These are phyloP conservation scores for Hemiprocne comata DNA, from an alignment of 2,113 vertebrate species.

Conservation along the genomic window DNA sequence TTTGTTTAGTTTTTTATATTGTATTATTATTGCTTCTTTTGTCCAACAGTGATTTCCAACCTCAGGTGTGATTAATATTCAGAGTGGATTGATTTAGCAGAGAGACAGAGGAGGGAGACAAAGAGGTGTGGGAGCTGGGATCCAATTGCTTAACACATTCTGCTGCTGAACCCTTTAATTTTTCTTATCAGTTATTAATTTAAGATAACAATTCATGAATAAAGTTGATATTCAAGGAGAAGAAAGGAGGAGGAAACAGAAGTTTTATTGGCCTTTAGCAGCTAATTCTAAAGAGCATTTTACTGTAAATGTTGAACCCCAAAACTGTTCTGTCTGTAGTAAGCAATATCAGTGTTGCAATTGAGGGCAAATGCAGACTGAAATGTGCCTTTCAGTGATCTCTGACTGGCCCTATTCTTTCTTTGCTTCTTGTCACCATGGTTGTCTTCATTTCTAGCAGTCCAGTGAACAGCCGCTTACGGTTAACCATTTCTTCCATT, in stretches of 20 bases:
- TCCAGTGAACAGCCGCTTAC: not conserved
- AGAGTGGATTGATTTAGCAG: not conserved
- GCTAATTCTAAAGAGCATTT: slow-evolving; percentile 47
- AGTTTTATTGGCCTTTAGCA: slow-evolving; percentile 43
- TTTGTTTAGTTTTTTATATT: not conserved
- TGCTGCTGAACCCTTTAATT: slow-evolving; percentile 58
- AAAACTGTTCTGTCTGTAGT: not conserved
- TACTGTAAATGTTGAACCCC: not conserved
- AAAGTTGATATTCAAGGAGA: slow-evolving; percentile 37
- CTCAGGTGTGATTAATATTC: not conserved
- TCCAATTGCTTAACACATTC: slow-evolving; percentile 33
- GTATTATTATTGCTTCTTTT: not conserved
- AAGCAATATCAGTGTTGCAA: not conserved
- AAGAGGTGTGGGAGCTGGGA: not conserved
- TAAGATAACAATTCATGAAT: slow-evolving; percentile 59
- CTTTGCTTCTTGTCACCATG: not conserved
- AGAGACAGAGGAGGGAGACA: not conserved
- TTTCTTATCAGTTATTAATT: slow-evolving; percentile 66
- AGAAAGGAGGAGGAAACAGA: not conserved
- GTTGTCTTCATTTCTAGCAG: not conserved
- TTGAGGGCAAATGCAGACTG: not conserved
- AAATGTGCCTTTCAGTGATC: not conserved
- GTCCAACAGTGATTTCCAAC: not conserved
- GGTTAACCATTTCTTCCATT: not conserved
- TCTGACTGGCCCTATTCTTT: not conserved